phyloP scores from a whole-genome alignment of 2,888 invertebrate species.

The Eumacrocentrus americanus region DNA sequence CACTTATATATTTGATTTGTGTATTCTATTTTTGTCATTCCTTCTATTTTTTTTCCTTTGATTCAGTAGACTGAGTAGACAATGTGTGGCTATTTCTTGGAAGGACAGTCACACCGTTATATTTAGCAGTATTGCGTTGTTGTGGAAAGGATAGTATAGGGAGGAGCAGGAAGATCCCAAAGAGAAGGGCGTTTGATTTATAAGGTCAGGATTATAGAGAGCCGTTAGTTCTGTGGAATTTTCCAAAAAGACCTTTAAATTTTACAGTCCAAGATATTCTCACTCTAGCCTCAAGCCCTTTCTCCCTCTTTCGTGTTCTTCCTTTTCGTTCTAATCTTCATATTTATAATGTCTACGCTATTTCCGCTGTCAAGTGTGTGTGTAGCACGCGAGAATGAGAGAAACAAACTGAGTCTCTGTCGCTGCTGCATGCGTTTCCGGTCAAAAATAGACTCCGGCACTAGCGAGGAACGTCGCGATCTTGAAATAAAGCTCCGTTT shows the following conservation, averaged over 20 bases:
- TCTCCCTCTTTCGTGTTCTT: too few relatives aligned
- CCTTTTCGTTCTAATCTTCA: too few relatives aligned
- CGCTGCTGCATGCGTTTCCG: conserved; percentile 19
- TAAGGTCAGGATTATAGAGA: too few relatives aligned
- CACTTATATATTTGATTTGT: too few relatives aligned
- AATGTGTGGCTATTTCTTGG: not conserved
- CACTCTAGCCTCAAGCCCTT: too few relatives aligned
- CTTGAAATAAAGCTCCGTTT: conserved; percentile 13
- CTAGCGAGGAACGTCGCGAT: not conserved
- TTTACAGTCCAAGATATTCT: too few relatives aligned
- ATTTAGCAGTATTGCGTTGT: not conserved
- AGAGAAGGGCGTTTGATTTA: not conserved
- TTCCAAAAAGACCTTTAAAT: too few relatives aligned
- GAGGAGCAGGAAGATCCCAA: not conserved
- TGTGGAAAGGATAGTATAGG: not conserved
- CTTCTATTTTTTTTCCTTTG: not conserved
- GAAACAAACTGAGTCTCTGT: not conserved
- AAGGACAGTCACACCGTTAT: not conserved
- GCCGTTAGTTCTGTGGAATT: too few relatives aligned
- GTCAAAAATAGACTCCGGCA: conserved; percentile 19
- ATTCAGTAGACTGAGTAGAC: too few relatives aligned
- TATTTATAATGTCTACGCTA: too few relatives aligned
- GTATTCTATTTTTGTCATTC: not conserved
- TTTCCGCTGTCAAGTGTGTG: not conserved
- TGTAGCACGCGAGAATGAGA: too few relatives aligned